Evolutionary conservation across 2,797 vertebrate genomes (phyloP), one percentile per base, ranked within the genome.

Genomic region (Sciurus carolinensis): DNA sequence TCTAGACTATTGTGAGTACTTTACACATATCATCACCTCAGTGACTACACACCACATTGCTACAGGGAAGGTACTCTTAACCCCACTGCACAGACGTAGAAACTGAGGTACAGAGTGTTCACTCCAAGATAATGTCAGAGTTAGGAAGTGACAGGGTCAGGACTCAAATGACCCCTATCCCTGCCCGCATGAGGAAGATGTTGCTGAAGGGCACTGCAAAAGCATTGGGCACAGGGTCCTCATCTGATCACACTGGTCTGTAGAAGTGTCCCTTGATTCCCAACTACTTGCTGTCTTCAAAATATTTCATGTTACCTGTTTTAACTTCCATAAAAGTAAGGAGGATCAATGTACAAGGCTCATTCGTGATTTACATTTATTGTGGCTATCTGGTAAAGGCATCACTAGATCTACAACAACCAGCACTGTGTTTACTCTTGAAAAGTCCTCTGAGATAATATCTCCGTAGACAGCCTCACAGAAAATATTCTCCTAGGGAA

Each of bases 171-270:
- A 5, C 75, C 26, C 57, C 44, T 4, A 22, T 18, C 42, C 10
- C 22, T 20, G 18, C 26, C 54, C 0, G 1, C 15, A 9, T 71
- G 22, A 52, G 71, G 14, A 72, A 0, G 39, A 3, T 5, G 10
- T 36, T 7, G 1, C 57, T 6, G 17, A 62, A 22, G 8, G 57
- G 28, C 2, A 8, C n/a, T 30, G 24, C 3, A 1, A 52, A 4
- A 13, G 0, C 64, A 57, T 4, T 42, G 0, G 1, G 15, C 17
- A 24, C 5, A 1, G 3, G 1, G 8, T 1, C 7, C 20, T 50
- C 75, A 2, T 33, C 24, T 79, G 5, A 1, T 3, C 26, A 14
- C 62, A 18, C 4, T 4, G 86, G 77, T 15, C 62, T 66, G 8
- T 0, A 7, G 7, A 15, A 12, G 71, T 2, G 5, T 4, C 33